Evolutionary conservation across 2,888 invertebrate genomes (phyloP), one percentile per base, ranked within the genome.

Genomic region (Drosophila ezoana): DNA sequence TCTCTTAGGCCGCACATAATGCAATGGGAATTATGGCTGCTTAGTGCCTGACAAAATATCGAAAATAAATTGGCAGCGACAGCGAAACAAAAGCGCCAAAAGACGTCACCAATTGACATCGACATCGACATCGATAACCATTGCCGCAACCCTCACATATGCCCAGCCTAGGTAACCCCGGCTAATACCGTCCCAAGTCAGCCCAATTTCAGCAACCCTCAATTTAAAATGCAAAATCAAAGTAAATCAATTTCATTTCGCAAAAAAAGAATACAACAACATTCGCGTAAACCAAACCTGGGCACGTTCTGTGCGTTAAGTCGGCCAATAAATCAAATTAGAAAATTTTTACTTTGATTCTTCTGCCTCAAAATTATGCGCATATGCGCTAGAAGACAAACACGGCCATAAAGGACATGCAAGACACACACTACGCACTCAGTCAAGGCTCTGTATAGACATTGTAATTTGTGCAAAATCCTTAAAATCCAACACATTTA

Each of bases 231-330:
- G 86, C 81, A 89, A 90, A 90, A 90, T 90, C 90, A 84, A 90
- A 90, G 87, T 88, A 87, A 90, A 90, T 90, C 90, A 90, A 90
- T 90, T 90, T 90, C 80, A 68, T 65, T 74, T 76, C 65, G 83
- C 68, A 47, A 83, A 80, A 74, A 14, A 9, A n/a, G 1, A 8
- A 40, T 9, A 40, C 65, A 49, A 79, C 79, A 71, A 76, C 71
- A 77, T 65, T 64, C 52, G 51, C 59, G 18, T 32, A 52, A 61
- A 41, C 44, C 28, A 47, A 49, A 32, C 45, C 58, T 56, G 62
- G 41, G 82, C 90, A 90, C 90, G 90, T 90, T 80, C 81, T 64
- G 64, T 69, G 61, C 58, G 69, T 76, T 85, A 85, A 89, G 76
- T 85, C 85, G 67, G 72, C 69, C 79, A 89, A 89, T 89, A 89